A percentile compares a stretch with the other conserved stretches of the same genome.
These are phyloP conservation scores for Oenanthe melanoleuca DNA, from an alignment of 2,113 vertebrate species.

Conservation along the genomic window DNA sequence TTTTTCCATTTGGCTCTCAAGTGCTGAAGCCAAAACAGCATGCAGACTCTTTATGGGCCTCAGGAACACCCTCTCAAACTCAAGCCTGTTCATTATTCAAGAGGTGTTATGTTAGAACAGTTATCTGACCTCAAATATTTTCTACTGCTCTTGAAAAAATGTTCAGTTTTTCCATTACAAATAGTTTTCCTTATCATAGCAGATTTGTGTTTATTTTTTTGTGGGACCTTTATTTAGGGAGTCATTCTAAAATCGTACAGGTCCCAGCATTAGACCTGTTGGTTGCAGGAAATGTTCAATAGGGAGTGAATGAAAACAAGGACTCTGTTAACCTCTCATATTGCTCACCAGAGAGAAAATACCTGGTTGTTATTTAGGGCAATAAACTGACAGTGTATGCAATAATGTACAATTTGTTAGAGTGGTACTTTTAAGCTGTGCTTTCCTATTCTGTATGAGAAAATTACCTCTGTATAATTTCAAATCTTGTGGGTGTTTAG, in stretches of 20 bases:
- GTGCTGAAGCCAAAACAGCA: neutral
- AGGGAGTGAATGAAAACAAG: neutral
- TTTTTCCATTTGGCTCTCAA: neutral
- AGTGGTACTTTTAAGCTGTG: neutral
- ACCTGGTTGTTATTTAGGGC: neutral
- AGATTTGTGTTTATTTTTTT: neutral
- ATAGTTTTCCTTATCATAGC: neutral
- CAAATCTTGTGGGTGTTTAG: neutral
- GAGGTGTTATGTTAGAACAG: neutral
- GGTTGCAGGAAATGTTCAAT: neutral
- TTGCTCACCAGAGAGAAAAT: neutral
- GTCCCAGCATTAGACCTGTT: neutral
- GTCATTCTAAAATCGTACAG: neutral
- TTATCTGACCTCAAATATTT: neutral
- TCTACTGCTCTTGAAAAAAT: neutral
- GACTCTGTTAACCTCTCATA: neutral
- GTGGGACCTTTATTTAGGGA: neutral
- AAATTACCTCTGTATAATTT: neutral
- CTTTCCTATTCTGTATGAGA: neutral
- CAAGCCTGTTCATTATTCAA: neutral
- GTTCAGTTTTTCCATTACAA: neutral
- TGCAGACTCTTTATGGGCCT: neutral
- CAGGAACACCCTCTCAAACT: neutral
- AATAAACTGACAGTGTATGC: neutral
- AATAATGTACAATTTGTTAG: neutral